Percentiles rank a stretch among this genome's conserved stretches.
Evolutionary conservation across 2,888 invertebrate genomes (phyloP).

Genomic region (Himalopsyche anomala): DNA sequence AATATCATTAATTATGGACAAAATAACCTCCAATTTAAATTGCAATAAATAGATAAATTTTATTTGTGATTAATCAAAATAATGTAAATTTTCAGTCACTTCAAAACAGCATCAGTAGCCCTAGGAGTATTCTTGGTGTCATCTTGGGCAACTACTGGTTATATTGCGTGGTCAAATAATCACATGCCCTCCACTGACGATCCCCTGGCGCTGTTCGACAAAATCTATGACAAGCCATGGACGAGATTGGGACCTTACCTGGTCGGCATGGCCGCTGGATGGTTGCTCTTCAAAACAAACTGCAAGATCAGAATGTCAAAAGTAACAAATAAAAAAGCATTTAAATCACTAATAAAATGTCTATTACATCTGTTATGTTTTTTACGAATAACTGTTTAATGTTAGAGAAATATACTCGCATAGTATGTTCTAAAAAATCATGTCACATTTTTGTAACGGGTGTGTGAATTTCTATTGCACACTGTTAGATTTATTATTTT

Average conservation of each 20-base stretch:
- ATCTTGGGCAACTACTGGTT: conserved; percentile 88
- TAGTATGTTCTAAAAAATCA: too few relatives aligned
- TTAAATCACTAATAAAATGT: neutral
- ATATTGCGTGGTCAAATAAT: conserved; percentile 86
- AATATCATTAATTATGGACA: too few relatives aligned
- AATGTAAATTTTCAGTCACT: conserved; percentile 78
- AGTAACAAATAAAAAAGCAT: conserved; percentile 70
- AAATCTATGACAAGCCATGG: conserved; percentile 94
- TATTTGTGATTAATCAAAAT: too few relatives aligned
- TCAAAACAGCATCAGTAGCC: conserved; percentile 84
- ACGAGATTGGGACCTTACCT: conserved; percentile 90
- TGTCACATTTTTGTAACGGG: too few relatives aligned
- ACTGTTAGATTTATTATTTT: too few relatives aligned
- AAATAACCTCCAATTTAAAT: too few relatives aligned
- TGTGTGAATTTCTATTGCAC: too few relatives aligned
- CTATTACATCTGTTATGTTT: too few relatives aligned
- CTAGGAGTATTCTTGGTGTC: conserved; percentile 83
- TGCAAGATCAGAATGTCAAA: conserved; percentile 85
- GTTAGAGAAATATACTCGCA: too few relatives aligned
- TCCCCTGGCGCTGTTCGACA: conserved; percentile 89
- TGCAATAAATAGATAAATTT: neutral
- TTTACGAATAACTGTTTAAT: too few relatives aligned
- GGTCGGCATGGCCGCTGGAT: conserved; percentile 90
- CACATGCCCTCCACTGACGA: conserved; percentile 88
- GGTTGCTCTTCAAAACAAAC: conserved; percentile 89